A percentile compares a stretch with the other conserved stretches of the same genome.
These are phyloP conservation scores for Andrena dorsata DNA, from an alignment of 2,888 invertebrate species.

Conservation along the genomic window DNA sequence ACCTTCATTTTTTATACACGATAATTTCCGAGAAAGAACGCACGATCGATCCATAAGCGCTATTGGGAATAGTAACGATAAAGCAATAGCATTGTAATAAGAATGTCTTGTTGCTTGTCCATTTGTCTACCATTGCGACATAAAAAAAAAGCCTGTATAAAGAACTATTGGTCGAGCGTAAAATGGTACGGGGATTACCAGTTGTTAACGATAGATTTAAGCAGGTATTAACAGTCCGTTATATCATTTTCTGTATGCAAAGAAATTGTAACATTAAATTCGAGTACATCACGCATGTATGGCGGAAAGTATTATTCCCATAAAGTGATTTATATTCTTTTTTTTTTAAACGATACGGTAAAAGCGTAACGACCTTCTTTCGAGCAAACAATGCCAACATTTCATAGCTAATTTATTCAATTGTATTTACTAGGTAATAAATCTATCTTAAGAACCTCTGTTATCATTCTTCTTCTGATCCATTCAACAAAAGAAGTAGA, in stretches of 20 bases:
- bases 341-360: slow-evolving; percentile 45
- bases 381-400: slow-evolving; percentile 57
- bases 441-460: slow-evolving; percentile 59
- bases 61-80: slow-evolving; percentile 22
- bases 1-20: slow-evolving; percentile 27
- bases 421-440: slow-evolving; percentile 77
- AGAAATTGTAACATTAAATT: slow-evolving; percentile 58
- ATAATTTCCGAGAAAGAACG: slow-evolving; percentile 15
- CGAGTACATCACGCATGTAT: slow-evolving; percentile 53
- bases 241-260: slow-evolving; percentile 61
- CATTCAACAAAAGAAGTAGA: slow-evolving; percentile 1
- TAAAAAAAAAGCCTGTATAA: slow-evolving; percentile 53
- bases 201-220: slow-evolving; percentile 62
- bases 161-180: slow-evolving; percentile 46
- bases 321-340: slow-evolving; percentile 45
- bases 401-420: slow-evolving; percentile 77
- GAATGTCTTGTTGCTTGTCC: slow-evolving; percentile 49
- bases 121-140: slow-evolving; percentile 59
- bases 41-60: slow-evolving; percentile 17
- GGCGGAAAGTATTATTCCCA: slow-evolving; percentile 56
- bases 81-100: slow-evolving; percentile 31
- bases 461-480: slow-evolving; percentile 41
- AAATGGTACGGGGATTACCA: slow-evolving; percentile 53
- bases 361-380: slow-evolving; percentile 49
- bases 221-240: slow-evolving; percentile 58